Base-by-base conservation (phyloP, 2,113 vertebrate genomes). In the Boulengeromyrus knoepffleri region DNA sequence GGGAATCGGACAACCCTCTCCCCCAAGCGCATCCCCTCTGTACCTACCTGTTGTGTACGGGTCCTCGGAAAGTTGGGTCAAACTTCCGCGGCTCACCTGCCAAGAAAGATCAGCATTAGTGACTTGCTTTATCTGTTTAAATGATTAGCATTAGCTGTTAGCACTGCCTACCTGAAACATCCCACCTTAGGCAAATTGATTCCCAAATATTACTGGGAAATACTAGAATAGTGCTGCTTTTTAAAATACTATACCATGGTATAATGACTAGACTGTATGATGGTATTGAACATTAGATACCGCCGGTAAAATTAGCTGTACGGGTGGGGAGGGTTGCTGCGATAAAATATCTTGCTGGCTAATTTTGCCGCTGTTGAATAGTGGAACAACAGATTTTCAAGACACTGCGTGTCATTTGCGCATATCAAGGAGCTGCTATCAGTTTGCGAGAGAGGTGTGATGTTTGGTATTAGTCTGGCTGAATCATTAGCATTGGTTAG, bases 21-120 rank as follows among this genome's bases (percentile, higher is more conserved):
- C 24, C 24, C 24, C 24, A 66, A 27, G n/a, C 7, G 0, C 53
- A 56, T 56, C 15, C 52, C 19, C 52, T 56, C 52, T 21, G 17
- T 17, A 56, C 21, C 17, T 97, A 99, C 98, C 98, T 97, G 92
- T 96, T 96, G 56, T 95, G 95, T 93, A 97, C 93, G 80, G 98
- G 98, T 74, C 98, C 98, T 95, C 95, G 97, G 96, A 99, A 99
- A 91, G 96, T 95, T 0, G 97, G 97, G 92, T 99, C 97, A 95
- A 97, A 98, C 93, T 95, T 96, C 93, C 95, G 97, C 87, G 97
- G 96, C 91, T 97, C 95, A 96, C 97, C 98, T 99, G 95, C 47
- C 96, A 92, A 94, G 97, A 94, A 96, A 74, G 27, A 87, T 39
- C 4, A 87, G 49, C 50, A 52, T 87, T 87, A 87, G n/a, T 36